A percentile compares a stretch with the other conserved stretches of the same genome.
Conservation (phyloP, 2,797 vertebrate genomes). For the Carcharodon carcharias region DNA sequence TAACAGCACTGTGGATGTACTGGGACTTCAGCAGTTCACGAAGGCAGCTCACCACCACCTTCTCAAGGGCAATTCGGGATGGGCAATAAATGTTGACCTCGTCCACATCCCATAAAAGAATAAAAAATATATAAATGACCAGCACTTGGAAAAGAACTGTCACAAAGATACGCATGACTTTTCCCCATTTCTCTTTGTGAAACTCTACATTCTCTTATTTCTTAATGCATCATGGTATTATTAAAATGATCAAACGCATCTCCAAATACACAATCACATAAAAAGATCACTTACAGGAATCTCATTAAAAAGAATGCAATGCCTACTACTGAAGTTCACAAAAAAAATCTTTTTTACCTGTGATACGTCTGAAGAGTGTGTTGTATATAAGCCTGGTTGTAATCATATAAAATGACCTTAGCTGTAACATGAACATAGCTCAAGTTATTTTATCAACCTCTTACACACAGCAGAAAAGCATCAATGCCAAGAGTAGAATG, state of each 20-base stretch:
- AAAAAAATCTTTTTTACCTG: not conserved
- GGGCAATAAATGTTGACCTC: too few relatives aligned
- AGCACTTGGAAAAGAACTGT: not conserved
- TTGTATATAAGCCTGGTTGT: not conserved
- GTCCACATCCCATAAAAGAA: too few relatives aligned
- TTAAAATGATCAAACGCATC: not conserved
- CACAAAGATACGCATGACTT: not conserved
- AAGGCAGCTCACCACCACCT: too few relatives aligned
- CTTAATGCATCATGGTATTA: not conserved
- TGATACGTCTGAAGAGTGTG: not conserved
- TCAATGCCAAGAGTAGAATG: not conserved
- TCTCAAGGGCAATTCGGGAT: too few relatives aligned
- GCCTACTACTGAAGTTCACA: not conserved
- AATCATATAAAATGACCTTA: not conserved
- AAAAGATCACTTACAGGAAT: not conserved
- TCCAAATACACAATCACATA: not conserved
- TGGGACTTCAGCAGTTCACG: too few relatives aligned
- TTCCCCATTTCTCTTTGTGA: not conserved
- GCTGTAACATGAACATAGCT: not conserved
- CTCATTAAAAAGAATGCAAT: not conserved
- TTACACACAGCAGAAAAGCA: not conserved
- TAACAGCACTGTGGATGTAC: too few relatives aligned
- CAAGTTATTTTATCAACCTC: not conserved
- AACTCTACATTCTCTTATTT: not conserved
- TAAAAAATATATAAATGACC: not conserved